These are phyloP conservation scores for Oscheius myriophilus DNA, from an alignment of 2,888 invertebrate species.

Conservation along the genomic window DNA sequence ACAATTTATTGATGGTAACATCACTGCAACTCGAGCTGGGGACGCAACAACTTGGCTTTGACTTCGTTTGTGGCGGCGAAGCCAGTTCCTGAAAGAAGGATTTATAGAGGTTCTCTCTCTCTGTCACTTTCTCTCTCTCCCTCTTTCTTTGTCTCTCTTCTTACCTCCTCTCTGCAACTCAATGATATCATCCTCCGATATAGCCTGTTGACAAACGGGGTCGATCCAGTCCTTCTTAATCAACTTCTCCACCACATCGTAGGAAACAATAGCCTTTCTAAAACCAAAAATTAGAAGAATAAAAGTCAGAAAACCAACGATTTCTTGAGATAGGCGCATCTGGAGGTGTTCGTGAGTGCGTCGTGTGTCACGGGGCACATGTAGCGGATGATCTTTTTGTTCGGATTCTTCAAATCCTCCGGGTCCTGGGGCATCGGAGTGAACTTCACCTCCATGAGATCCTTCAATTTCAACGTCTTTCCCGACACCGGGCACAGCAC, in stretches of 20 bases:
- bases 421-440: constrained; percentile 84
- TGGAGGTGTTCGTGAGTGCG: constrained; percentile 90
- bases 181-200: constrained; percentile 87
- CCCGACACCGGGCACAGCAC: constrained; percentile 87
- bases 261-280: constrained; percentile 92
- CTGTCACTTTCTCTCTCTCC: neutral
- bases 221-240: constrained; percentile 96
- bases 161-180: constrained; percentile 89
- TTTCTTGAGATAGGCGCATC: constrained; percentile 88
- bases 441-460: constrained; percentile 91
- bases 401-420: constrained; percentile 71
- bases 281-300: constrained; percentile 34
- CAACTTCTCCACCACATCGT: constrained; percentile 94
- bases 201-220: constrained; percentile 84
- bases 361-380: constrained; percentile 98
- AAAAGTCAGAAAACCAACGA: constrained; percentile 76
- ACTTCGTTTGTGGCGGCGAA: constrained; percentile 66
- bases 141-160: neutral
- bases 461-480: constrained; percentile 87
- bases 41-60: constrained; percentile 65
- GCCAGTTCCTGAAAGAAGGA: constrained; percentile 42
- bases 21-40: constrained; percentile 61
- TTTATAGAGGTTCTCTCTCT: no score
- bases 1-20: constrained; percentile 4
- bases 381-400: constrained; percentile 77